Conservation (phyloP, 2,888 invertebrate genomes). For the Seira ritae region DNA sequence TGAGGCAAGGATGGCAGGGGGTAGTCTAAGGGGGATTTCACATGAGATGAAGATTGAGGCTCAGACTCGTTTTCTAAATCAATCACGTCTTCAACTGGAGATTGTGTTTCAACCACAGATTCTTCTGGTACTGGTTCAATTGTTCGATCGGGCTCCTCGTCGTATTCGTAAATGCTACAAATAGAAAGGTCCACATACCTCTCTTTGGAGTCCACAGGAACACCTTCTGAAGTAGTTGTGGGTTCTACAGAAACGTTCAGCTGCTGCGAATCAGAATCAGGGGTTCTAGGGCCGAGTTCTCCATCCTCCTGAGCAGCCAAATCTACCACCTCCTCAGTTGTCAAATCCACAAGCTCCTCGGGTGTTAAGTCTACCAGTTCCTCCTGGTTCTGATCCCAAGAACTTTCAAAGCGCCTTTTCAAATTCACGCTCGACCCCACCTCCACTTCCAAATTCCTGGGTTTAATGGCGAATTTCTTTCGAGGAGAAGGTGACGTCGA, state of each 20-base stretch:
- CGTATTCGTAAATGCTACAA: constrained; percentile 57
- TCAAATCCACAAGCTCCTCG: not conserved
- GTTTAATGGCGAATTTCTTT: constrained; percentile 19
- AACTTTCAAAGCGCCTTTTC: not conserved
- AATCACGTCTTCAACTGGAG: not conserved
- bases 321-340: too few species aligned
- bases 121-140: not conserved
- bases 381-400: too few species aligned
- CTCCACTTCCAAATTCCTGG: constrained; percentile 34
- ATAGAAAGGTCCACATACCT: constrained; percentile 58
- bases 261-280: not conserved
- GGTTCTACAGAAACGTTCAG: not conserved
- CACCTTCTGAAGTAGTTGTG: not conserved
- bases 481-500: constrained; percentile 27
- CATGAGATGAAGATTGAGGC: not conserved
- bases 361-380: too few species aligned
- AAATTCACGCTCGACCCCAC: too few species aligned
- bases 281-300: not conserved
- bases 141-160: too few species aligned
- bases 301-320: not conserved
- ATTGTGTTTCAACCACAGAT: not conserved
- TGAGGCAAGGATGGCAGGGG: not conserved
- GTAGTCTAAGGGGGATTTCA: not conserved
- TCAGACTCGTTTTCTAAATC: too few species aligned
- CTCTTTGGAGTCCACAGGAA: not conserved